A percentile compares a stretch with the other conserved stretches of the same genome.
These are phyloP conservation scores for Eretmochelys imbricata DNA, from an alignment of 2,113 vertebrate genomes.

Conservation along the genomic window DNA sequence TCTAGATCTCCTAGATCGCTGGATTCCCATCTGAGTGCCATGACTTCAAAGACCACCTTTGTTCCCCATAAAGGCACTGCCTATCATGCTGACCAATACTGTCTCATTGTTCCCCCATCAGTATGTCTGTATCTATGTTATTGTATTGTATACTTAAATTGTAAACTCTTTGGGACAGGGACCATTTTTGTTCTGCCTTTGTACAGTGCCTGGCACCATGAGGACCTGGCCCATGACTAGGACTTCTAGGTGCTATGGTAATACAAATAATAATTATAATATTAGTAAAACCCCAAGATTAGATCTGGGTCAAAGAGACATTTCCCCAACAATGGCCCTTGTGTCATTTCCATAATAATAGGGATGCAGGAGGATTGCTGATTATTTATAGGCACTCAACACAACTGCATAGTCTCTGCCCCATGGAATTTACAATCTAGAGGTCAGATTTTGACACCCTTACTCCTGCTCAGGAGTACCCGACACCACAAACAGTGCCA, in stretches of 20 bases:
- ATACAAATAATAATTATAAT: no score
- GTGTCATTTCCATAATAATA: conserved; percentile 15
- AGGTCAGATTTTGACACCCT: not conserved
- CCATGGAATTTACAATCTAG: conserved; percentile 4
- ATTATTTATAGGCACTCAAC: no score
- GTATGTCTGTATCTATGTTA: no score
- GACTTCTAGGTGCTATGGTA: no score
- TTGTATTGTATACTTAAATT: no score
- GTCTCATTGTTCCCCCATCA: no score
- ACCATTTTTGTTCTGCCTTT: no score
- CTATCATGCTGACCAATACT: no score
- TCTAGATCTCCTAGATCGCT: no score
- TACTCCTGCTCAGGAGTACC: not conserved
- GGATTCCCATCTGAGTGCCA: not conserved
- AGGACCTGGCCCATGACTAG: no score
- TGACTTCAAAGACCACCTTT: not conserved
- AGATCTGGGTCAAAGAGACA: conserved; percentile 33
- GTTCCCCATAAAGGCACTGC: not conserved
- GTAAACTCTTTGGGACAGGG: no score
- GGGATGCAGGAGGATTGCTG: conserved; percentile 8
- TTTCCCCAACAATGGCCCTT: conserved; percentile 47
- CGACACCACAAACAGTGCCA: conserved; percentile 10
- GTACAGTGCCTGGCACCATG: no score
- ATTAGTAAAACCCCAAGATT: not conserved
- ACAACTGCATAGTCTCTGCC: not conserved